Base-by-base conservation (phyloP, 2,888 invertebrate species). In the Allygus modestus region DNA sequence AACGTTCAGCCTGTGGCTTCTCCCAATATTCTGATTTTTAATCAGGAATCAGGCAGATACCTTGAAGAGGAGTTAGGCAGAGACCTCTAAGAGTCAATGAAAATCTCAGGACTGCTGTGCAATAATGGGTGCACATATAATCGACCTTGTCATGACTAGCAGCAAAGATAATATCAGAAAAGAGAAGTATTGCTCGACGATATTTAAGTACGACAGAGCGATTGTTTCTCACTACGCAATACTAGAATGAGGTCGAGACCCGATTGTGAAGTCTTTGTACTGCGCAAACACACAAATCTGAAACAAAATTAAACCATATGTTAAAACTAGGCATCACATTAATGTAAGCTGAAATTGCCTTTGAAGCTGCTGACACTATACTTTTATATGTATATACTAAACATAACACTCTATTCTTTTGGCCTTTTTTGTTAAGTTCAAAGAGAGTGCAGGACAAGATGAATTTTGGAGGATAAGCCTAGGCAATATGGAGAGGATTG, bases 281-380 rank as follows among this genome's bases (percentile, higher is more conserved):
- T 97, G 97, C 84, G 97, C 97, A 91, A 97, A 97, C 85, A 97
- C 97, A 88, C 96, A 96, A 88, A 97, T 96, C 97, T 97, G 93
- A 88, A 94, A 95, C n/a, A n/a, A 89, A 88, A 89, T 15, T 15
- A 46, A 37, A 37, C 37, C 4, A 37, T 7, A 37, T 4, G 37
- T n/a, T n/a, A 88, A 89, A 87, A 87, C 86, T 85, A 82, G 86
- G n/a, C n/a, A n/a, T n/a, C 26, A 23, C 61, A 61, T 15, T 17
- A 15, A 51, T 51, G 54, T 65, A 84, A 17, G 69, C 46, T 17
- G 81, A 84, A 26, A 81, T 5, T 15, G 5, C 54, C 23, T 31
- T 65, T n/a, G n/a, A n/a, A n/a, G n/a, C n/a, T n/a, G n/a, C n/a
- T n/a, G n/a, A n/a, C n/a, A n/a, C n/a, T n/a, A n/a, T n/a, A n/a